These are phyloP conservation scores for Rugalucina vietnamica DNA, from an alignment of 2,888 invertebrate species.

Conservation along the genomic window DNA sequence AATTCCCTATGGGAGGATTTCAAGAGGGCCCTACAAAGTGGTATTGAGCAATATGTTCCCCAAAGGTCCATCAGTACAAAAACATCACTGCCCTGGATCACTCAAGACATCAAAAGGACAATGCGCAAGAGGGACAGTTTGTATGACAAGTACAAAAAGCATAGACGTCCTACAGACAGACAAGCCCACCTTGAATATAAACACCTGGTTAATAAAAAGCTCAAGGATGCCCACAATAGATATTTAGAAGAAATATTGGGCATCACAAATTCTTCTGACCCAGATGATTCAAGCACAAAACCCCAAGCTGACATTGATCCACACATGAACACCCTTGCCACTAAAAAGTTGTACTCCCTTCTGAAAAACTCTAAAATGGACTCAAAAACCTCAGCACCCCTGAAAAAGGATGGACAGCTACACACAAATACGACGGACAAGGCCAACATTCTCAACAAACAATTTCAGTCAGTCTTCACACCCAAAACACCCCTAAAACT, in stretches of 20 bases:
- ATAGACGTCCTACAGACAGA: neutral
- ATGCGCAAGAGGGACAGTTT: too few species aligned
- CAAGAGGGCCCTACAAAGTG: neutral
- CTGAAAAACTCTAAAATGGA: neutral
- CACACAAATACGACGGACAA: neutral
- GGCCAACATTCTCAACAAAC: neutral
- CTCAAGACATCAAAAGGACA: neutral
- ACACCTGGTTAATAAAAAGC: neutral
- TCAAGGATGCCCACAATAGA: neutral
- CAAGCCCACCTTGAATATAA: neutral
- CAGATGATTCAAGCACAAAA: too few species aligned
- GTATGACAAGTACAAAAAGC: neutral
- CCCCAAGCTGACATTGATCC: too few species aligned
- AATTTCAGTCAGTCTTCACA: neutral
- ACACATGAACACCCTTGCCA: neutral
- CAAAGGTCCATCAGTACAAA: neutral
- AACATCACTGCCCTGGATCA: neutral
- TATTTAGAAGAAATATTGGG: slow-evolving; percentile 4
- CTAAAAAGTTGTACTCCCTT: too few species aligned
- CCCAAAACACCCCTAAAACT: neutral
- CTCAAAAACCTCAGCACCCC: neutral
- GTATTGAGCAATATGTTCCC: neutral
- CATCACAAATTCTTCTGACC: neutral
- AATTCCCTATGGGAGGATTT: neutral
- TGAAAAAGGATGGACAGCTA: neutral